These are phyloP conservation scores for Cichlasoma orientale DNA, from an alignment of 2,797 vertebrate genomes.

Conservation along the genomic window DNA sequence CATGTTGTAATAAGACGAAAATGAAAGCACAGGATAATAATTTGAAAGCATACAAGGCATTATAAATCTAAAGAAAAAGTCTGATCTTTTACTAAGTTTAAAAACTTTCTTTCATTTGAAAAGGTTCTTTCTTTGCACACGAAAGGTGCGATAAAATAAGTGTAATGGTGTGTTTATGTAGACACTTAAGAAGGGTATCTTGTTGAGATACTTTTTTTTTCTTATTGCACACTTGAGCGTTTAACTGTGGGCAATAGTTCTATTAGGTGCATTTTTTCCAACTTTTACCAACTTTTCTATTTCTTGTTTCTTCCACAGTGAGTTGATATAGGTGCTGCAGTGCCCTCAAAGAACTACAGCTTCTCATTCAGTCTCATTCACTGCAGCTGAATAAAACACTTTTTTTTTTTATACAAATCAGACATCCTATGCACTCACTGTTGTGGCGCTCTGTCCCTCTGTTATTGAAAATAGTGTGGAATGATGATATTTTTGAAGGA, in stretches of 20 bases:
- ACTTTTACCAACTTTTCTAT: neutral
- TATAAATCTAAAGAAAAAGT: neutral
- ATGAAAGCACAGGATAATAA: slow-evolving; percentile 51
- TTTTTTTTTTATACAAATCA: neutral
- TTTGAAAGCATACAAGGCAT: slow-evolving; percentile 17
- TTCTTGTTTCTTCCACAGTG: neutral
- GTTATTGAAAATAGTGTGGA: neutral
- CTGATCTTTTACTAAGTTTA: neutral
- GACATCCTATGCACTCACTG: neutral
- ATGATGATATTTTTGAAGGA: no score
- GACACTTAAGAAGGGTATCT: neutral
- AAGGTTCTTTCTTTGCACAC: neutral
- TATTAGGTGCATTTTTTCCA: neutral
- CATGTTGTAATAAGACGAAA: slow-evolving; percentile 57
- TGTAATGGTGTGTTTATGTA: neutral
- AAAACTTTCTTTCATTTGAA: neutral
- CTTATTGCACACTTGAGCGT: neutral
- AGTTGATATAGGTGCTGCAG: neutral
- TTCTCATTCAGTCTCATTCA: neutral
- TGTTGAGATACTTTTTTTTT: neutral
- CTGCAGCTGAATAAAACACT: neutral
- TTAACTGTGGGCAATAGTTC: neutral
- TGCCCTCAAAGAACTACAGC: neutral
- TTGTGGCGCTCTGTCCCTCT: neutral
- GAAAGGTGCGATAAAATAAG: neutral